These are phyloP conservation scores for Amblyraja radiata DNA, from an alignment of 2,797 vertebrate genomes.

Conservation along the genomic window DNA sequence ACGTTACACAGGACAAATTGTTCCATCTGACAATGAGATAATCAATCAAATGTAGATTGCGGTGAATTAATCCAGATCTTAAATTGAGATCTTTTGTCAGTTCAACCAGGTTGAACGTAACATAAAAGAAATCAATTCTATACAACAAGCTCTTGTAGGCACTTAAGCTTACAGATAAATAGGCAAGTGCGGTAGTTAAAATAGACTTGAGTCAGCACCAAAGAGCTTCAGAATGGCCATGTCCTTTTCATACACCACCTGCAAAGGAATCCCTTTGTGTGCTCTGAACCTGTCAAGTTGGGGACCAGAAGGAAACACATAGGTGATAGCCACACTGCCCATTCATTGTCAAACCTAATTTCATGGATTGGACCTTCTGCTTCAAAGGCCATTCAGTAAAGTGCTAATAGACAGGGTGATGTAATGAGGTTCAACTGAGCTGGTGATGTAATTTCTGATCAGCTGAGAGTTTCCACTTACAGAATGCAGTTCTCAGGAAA, in stretches of 20 bases:
- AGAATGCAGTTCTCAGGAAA: background rate
- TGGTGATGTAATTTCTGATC: background rate
- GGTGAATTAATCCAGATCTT: background rate
- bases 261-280: background rate
- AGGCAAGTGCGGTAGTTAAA: background rate
- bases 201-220: background rate
- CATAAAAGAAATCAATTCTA: background rate
- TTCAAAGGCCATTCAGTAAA: background rate
- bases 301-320: background rate
- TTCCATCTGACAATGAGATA: too few species aligned
- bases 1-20: background rate
- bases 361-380: background rate
- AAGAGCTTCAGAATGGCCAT: background rate
- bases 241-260: background rate
- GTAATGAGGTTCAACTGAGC: constrained; percentile 3
- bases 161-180: background rate
- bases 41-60: background rate
- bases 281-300: background rate
- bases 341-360: background rate
- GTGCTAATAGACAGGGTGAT: background rate
- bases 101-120: background rate
- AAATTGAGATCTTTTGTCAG: background rate
- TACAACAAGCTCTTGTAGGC: background rate
- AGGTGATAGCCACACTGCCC: background rate
- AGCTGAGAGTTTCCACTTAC: background rate